These are phyloP conservation scores for Todus mexicanus DNA, from an alignment of 2,797 vertebrate genomes.

Conservation along the genomic window DNA sequence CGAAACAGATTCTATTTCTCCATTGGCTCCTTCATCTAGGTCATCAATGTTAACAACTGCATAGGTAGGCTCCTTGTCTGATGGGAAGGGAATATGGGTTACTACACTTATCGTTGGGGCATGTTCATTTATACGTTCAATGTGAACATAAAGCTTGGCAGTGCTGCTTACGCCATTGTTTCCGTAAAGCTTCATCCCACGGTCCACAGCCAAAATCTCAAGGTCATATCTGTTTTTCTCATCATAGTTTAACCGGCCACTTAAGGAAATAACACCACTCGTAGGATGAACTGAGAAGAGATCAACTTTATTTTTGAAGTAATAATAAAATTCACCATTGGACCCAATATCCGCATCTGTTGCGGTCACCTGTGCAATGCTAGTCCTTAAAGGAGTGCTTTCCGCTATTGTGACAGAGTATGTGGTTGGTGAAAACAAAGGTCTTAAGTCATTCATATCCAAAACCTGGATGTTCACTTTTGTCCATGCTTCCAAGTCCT, in stretches of 20 bases:
- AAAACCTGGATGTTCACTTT: slow-evolving; percentile 95
- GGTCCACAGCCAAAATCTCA: slow-evolving; percentile 94
- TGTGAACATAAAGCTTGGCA: slow-evolving; percentile 93
- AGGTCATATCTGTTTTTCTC: slow-evolving; percentile 89
- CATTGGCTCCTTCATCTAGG: slow-evolving; percentile 88
- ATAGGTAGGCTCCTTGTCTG: slow-evolving; percentile 84
- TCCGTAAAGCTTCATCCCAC: slow-evolving; percentile 97
- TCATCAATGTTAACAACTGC: slow-evolving; percentile 88
- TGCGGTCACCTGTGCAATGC: slow-evolving; percentile 96
- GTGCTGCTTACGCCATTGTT: slow-evolving; percentile 98
- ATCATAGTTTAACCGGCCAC: slow-evolving; percentile 87
- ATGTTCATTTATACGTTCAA: slow-evolving; percentile 91
- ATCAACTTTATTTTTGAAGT: slow-evolving; percentile 93
- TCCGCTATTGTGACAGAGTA: slow-evolving; percentile 95
- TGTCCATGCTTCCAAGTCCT: slow-evolving; percentile 92
- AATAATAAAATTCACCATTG: slow-evolving; percentile 99
- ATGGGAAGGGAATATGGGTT: slow-evolving; percentile 78
- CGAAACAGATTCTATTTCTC: slow-evolving; percentile 88
- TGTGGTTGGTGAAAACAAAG: slow-evolving; percentile 96
- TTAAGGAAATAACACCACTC: slow-evolving; percentile 93
- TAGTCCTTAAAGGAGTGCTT: slow-evolving; percentile 94
- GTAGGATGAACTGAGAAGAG: slow-evolving; percentile 95
- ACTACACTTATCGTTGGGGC: slow-evolving; percentile 84
- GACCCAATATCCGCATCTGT: slow-evolving; percentile 97
- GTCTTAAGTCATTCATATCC: slow-evolving; percentile 97